Base-by-base conservation (phyloP, 1,140 invertebrate genomes). In the Leptinotarsa defecta region DNA sequence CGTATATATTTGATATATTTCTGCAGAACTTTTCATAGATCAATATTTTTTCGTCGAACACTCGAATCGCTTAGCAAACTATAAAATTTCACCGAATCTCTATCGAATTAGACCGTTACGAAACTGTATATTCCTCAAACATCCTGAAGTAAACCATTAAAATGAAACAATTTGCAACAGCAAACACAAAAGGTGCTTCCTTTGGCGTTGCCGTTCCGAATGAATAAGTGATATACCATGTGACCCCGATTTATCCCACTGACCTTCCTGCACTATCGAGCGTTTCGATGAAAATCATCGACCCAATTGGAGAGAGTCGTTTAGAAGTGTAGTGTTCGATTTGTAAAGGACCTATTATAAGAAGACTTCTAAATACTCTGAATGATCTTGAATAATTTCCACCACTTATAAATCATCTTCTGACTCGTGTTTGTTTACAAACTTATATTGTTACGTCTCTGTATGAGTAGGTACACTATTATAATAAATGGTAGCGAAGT, bases 201-300 rank as follows among this genome's bases (percentile, higher is more conserved):
- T 57, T 57, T 57, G 52, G 52, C 17, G 52, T 17, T 57, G 52
- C 52, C 52, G 52, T 57, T 57, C 52, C n/a, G 52, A 57, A 57
- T 57, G 52, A 57, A 57, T 57, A 57, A 57, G 52, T 57, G 52
- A 57, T 57, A 57, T 57, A 57, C n/a, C 52, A 6, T 15, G 6
- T 57, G 52, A 57, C 52, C 52, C 52, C 52, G 13, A 57, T 57
- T 57, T 19, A 57, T 57, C 52, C 52, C 52, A 2, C 52, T 57
- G 52, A 57, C 52, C 52, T 19, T 19, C 52, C 52, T 57, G 15
- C 15, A 57, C 17, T 57, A 57, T 57, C 17, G 52, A 57, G 52
- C 52, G 52, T 57, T 57, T 57, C 52, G 3, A 57, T 57, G 15
- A 57, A 19, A 57, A 17, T 57, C 52, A 17, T 57, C 52, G 52